Percentiles rank a stretch among this genome's conserved stretches.
phyloP scores from a whole-genome alignment of 2,797 vertebrate genomes.

The Melanitta fusca region DNA sequence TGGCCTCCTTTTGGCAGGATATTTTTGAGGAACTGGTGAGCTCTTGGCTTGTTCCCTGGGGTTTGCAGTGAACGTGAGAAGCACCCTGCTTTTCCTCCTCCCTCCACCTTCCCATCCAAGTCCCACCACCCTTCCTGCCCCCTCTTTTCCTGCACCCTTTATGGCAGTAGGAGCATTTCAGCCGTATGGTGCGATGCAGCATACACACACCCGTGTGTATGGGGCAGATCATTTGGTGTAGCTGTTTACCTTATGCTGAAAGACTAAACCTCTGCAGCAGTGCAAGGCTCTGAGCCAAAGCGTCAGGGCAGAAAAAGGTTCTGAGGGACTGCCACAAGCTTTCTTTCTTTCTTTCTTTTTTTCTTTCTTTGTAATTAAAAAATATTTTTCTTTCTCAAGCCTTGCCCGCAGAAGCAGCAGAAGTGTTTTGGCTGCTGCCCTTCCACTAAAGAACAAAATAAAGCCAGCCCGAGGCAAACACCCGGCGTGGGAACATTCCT shows the following conservation, averaged over 20 bases:
- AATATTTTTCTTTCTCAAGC: neutral
- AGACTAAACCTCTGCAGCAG: neutral
- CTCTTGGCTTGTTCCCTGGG: neutral
- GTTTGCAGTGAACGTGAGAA: neutral
- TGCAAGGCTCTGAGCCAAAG: neutral
- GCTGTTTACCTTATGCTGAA: neutral
- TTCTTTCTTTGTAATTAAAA: neutral
- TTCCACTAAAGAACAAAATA: neutral
- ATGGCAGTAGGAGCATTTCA: neutral
- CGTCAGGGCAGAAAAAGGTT: neutral
- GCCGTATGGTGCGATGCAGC: fast-evolving
- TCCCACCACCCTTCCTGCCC: neutral
- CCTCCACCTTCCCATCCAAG: neutral
- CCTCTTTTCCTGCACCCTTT: neutral
- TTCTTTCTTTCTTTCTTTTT: neutral
- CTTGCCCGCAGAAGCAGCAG: neutral
- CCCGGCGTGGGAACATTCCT: neutral
- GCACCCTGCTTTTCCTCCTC: neutral
- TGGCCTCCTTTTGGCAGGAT: neutral
- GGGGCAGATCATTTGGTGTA: neutral
- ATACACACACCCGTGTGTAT: too few relatives aligned
- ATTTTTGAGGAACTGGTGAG: neutral
- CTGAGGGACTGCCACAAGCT: neutral
- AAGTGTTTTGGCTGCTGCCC: neutral
- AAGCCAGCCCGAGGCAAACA: neutral